Evolutionary conservation across 2,113 vertebrate genomes (phyloP).

Genomic region (Fulmarus glacialis): DNA sequence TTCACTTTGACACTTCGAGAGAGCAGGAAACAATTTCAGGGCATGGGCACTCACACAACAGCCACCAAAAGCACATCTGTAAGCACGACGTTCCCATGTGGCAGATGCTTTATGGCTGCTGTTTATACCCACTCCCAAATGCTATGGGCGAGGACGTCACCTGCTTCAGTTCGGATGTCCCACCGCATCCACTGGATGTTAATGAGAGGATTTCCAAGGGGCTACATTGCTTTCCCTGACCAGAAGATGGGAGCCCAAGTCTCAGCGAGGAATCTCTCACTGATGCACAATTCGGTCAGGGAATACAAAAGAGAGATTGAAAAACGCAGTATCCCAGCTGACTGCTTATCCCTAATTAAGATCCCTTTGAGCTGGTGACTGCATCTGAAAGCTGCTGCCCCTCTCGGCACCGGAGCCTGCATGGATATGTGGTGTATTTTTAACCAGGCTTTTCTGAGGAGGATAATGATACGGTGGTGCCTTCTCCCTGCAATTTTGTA

Average conservation of each 20-base stretch:
- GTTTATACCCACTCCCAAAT: not conserved
- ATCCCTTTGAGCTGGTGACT: not conserved
- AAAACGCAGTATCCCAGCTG: not conserved
- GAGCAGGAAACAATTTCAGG: not conserved
- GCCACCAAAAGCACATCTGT: not conserved
- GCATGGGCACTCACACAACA: not conserved
- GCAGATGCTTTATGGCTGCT: not conserved
- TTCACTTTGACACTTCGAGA: not conserved
- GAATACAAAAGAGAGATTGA: not conserved
- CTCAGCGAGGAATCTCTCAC: not conserved
- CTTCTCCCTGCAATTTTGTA: slow-evolving; percentile 43
- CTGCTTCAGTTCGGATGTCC: not conserved
- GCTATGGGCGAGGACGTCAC: not conserved
- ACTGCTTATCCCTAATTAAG: not conserved
- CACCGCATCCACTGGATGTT: not conserved
- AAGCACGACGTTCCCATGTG: rapidly evolving
- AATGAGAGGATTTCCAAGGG: not conserved
- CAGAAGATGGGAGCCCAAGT: not conserved
- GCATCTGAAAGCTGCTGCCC: not conserved
- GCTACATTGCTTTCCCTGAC: not conserved
- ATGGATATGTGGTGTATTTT: not conserved
- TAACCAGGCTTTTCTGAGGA: not conserved
- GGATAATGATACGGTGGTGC: slow-evolving; percentile 6
- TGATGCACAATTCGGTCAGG: not conserved
- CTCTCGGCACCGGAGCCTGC: not conserved